These are phyloP conservation scores for Rhadinocentrus ornatus DNA, from an alignment of 2,797 vertebrate species.

Conservation along the genomic window DNA sequence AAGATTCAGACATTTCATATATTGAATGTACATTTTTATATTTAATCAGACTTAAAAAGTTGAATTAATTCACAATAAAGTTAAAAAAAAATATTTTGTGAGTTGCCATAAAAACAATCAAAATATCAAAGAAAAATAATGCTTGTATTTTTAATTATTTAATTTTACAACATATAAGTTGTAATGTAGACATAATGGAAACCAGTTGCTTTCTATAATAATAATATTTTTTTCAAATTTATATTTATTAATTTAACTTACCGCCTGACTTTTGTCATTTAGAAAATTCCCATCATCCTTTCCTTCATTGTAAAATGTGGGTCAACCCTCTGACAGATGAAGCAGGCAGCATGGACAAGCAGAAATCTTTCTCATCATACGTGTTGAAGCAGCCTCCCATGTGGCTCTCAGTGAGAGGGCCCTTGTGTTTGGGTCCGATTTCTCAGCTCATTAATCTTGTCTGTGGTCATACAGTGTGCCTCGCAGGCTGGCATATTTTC, in stretches of 20 bases:
- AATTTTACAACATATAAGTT: not conserved
- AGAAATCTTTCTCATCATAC: conserved; percentile 55
- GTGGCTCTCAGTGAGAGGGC: conserved; percentile 45
- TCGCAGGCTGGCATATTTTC: conserved; percentile 65
- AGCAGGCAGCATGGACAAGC: conserved; percentile 56
- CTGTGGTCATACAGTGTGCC: conserved; percentile 48
- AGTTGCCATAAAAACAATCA: not conserved
- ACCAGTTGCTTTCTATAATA: not conserved
- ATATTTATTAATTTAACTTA: conserved; percentile 20
- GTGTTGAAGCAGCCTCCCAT: conserved; percentile 63
- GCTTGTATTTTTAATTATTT: not conserved
- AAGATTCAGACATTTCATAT: too few relatives aligned
- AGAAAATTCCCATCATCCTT: conserved; percentile 37
- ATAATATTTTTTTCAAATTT: conserved; percentile 6
- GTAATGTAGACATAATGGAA: not conserved
- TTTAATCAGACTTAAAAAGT: too few relatives aligned
- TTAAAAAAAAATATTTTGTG: not conserved
- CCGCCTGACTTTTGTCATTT: conserved; percentile 10
- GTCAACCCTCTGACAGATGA: conserved; percentile 61
- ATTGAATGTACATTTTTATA: too few relatives aligned
- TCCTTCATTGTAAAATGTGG: conserved; percentile 54
- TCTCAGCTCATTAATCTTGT: conserved; percentile 76
- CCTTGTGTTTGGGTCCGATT: conserved; percentile 70
- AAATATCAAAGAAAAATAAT: not conserved
- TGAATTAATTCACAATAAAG: too few relatives aligned